Conservation (phyloP, 2,797 vertebrate genomes). For the Phataginus tricuspis region DNA sequence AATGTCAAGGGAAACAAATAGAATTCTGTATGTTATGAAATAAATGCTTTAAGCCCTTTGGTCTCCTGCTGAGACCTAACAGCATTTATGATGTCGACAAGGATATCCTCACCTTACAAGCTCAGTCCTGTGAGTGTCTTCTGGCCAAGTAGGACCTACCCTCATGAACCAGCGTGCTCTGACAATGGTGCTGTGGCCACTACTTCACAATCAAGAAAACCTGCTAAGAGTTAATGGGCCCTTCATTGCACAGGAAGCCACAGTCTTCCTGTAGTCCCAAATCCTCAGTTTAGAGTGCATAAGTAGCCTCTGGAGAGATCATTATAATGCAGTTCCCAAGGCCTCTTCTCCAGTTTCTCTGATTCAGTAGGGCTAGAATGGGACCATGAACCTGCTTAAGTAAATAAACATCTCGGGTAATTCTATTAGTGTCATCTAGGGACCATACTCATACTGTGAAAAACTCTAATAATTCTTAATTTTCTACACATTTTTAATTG, state of each 20-base stretch:
- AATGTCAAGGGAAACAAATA: not conserved
- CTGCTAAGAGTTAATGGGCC: not conserved
- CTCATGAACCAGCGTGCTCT: not conserved
- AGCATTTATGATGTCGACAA: not conserved
- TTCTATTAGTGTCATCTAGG: not conserved
- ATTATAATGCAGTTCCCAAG: not conserved
- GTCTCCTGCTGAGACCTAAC: not conserved
- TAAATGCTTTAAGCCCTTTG: not conserved
- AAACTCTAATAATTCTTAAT: not conserved
- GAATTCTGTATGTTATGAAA: not conserved
- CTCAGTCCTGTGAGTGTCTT: not conserved
- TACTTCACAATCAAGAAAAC: not conserved
- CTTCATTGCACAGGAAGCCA: not conserved
- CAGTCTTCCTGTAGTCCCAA: not conserved
- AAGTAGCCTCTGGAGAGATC: not conserved
- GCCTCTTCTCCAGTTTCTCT: not conserved
- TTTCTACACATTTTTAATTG: not conserved
- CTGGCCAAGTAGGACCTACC: not conserved
- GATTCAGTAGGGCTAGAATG: not conserved
- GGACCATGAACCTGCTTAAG: not conserved
- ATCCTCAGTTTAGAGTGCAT: not conserved
- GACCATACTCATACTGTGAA: not conserved
- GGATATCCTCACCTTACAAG: not conserved
- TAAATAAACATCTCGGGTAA: not conserved
- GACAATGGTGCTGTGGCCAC: accelerated